Conservation (phyloP, 2,888 invertebrate genomes). For the Pegoplata infirma region DNA sequence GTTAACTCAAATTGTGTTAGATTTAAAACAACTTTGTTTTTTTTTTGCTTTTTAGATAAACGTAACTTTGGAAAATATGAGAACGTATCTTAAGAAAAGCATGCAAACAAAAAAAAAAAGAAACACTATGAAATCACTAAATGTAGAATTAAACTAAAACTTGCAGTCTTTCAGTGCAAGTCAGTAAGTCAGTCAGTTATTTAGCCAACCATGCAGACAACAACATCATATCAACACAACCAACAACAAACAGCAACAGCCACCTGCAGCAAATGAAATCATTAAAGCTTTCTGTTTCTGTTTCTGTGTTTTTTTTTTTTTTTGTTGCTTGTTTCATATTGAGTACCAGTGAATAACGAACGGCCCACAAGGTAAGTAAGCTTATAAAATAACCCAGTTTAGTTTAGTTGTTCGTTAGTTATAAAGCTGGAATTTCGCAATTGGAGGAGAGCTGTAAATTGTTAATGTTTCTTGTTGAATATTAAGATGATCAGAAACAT, state of each 20-base stretch:
- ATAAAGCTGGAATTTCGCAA: slow-evolving; percentile 61
- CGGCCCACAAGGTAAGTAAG: slow-evolving; percentile 63
- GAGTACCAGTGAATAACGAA: slow-evolving; percentile 59
- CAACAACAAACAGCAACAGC: no score
- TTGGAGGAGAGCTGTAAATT: slow-evolving; percentile 32
- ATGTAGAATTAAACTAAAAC: slow-evolving; percentile 57
- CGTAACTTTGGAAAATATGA: slow-evolving; percentile 58
- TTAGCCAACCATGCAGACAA: slow-evolving; percentile 54
- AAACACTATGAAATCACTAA: slow-evolving; percentile 48
- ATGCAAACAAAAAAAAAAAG: slow-evolving; percentile 22
- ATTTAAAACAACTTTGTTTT: slow-evolving; percentile 56
- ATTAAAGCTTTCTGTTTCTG: slow-evolving; percentile 55
- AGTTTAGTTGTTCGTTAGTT: slow-evolving; percentile 28
- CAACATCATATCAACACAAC: no score
- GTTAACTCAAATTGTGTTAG: slow-evolving; percentile 52
- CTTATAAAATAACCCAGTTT: slow-evolving; percentile 62
- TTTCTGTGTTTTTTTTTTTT: no score
- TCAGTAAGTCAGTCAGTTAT: slow-evolving; percentile 31
- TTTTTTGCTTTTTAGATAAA: slow-evolving; percentile 49
- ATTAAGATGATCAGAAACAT: no score
- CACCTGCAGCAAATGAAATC: slow-evolving; percentile 61
- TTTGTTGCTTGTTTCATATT: slow-evolving; percentile 54
- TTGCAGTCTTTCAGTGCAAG: slow-evolving; percentile 26
- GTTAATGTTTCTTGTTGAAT: no score
- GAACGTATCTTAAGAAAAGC: slow-evolving; percentile 60